Base-by-base conservation (phyloP, 2,797 vertebrate genomes). In the Schizothorax lantsangensis region DNA sequence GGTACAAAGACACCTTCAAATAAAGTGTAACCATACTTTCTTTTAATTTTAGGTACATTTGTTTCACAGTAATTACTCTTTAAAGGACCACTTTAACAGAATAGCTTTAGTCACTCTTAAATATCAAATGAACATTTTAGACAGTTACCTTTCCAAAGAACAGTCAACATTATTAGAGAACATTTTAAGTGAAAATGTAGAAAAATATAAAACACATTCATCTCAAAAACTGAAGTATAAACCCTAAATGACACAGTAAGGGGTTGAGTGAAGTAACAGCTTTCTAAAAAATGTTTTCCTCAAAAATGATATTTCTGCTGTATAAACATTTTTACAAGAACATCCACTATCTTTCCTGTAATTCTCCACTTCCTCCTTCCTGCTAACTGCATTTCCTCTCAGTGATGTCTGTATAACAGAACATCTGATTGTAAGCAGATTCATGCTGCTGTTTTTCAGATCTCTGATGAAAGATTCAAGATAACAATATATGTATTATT, bases 301-400 rank as follows among this genome's bases (percentile, higher is more conserved):
- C 12, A 43, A 1, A 59, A 59, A 62, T 40, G 0, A 49, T 47
- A 47, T 81, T 68, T 81, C 40, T 68, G 62, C 64, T 68, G 79
- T 23, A 52, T 49, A 52, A 36, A 33, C 79, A 36, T 49, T 81
- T 68, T 52, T 23, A n/a, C 4, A 66, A 79, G 9, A 49, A 21
- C 64, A 81, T 33, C 11, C 43, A 30, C 38, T 6, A 30, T 68
- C 5, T 81, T 81, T 81, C 79, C 79, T 81, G 79, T n/a, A 33
- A 69, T 62, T 62, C 21, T 62, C 54, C 19, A 38, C 30, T 38
- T 81, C 79, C 79, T 69, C 40, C 30, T 38, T 69, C 30, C 64
- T 26, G 77, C 52, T 59, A 14, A n/a, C 33, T 49, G 79, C 79
- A 30, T 33, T 81, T 81, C 26, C 62, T 66, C 15, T 40, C 40